Percentiles rank a stretch among this genome's conserved stretches.
Conservation (phyloP, 2,113 vertebrate species). For the Crotalus helleri region DNA sequence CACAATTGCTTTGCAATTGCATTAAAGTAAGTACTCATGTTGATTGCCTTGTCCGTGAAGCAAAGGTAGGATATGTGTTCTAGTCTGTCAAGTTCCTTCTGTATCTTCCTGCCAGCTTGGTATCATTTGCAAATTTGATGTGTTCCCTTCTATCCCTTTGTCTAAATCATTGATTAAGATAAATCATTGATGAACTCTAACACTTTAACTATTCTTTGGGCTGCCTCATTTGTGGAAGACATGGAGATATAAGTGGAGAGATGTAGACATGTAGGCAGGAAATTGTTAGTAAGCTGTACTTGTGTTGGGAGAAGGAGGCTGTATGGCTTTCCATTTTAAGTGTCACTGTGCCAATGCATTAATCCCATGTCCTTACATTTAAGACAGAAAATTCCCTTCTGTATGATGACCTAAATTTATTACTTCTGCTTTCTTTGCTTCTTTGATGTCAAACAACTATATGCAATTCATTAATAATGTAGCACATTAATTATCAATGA, state of each 20-base stretch:
- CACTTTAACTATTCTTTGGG: neutral
- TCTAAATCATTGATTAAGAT: neutral
- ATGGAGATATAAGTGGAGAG: neutral
- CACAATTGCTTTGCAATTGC: no score
- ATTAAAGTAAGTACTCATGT: no score
- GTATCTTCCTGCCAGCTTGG: neutral
- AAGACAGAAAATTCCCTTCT: neutral
- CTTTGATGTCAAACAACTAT: neutral
- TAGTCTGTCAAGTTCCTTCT: neutral
- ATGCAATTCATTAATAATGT: neutral
- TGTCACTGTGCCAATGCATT: neutral
- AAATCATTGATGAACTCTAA: neutral
- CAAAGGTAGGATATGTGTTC: neutral
- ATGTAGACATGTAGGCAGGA: neutral
- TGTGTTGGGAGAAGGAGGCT: neutral
- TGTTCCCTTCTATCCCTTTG: neutral
- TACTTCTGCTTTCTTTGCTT: neutral
- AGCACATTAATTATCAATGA: fast-evolving
- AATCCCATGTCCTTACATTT: neutral
- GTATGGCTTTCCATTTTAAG: neutral
- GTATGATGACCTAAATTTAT: neutral
- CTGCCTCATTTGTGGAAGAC: neutral
- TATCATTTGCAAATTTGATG: neutral
- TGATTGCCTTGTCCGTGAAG: no score
- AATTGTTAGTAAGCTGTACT: neutral